Evolutionary conservation across 2,113 vertebrate genomes (phyloP).

Genomic region (Lagopus leucura): DNA sequence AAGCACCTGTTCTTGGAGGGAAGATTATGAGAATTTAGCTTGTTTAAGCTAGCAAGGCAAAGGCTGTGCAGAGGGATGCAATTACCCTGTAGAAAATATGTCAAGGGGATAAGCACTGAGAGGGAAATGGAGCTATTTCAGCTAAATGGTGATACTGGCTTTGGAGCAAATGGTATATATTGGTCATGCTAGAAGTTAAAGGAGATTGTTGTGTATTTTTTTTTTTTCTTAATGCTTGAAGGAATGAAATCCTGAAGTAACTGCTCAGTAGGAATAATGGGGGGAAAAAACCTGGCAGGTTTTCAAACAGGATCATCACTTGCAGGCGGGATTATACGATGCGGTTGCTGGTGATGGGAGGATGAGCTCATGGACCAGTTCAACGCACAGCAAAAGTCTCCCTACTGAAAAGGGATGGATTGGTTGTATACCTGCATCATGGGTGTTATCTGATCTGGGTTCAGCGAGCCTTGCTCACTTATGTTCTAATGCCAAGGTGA

Average conservation of each 20-base stretch:
- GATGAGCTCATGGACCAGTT: neutral
- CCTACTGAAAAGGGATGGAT: neutral
- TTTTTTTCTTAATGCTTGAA: neutral
- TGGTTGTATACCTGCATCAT: accelerated
- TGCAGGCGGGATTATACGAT: neutral
- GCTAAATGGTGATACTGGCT: neutral
- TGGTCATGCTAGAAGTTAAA: neutral
- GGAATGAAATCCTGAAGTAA: neutral
- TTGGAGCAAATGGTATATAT: neutral
- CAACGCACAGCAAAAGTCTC: neutral
- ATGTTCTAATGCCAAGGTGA: neutral
- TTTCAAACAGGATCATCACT: conserved; percentile 9
- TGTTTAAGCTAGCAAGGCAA: conserved; percentile 5
- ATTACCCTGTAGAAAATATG: neutral
- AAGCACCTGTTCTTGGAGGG: neutral
- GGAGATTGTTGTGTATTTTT: neutral
- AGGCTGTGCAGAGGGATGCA: neutral
- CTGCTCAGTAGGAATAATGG: neutral
- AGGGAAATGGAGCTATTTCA: neutral
- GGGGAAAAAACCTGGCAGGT: neutral
- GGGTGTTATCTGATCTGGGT: accelerated
- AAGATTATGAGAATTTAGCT: neutral
- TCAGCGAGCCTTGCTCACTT: neutral
- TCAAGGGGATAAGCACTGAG: neutral
- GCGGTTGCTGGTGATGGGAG: neutral